Percentiles rank a stretch among this genome's conserved stretches.
phyloP scores from a whole-genome alignment of 2,113 vertebrate genomes.

The Tragelaphus buxtoni region DNA sequence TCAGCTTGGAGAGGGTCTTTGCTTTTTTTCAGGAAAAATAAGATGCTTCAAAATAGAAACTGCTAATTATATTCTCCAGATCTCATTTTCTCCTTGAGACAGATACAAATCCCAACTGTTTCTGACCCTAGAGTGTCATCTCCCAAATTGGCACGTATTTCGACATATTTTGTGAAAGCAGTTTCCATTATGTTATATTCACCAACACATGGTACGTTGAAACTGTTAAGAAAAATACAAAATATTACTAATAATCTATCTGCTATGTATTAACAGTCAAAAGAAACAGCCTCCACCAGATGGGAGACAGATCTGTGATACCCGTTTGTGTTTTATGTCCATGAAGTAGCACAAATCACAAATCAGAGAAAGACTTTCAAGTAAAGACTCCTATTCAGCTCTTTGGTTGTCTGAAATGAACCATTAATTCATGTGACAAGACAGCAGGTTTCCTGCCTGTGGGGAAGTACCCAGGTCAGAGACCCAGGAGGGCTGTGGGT shows the following conservation, averaged over 20 bases:
- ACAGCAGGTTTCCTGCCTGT: background rate
- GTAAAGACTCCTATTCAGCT: background rate
- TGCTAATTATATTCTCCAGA: constrained; percentile 25
- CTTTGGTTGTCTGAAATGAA: background rate
- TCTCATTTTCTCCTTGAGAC: constrained; percentile 37
- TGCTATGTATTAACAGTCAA: constrained; percentile 20
- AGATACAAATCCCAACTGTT: constrained; percentile 33
- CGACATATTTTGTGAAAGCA: constrained; percentile 50
- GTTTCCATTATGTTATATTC: constrained; percentile 7
- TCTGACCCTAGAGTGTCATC: constrained; percentile 42
- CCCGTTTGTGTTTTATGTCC: background rate
- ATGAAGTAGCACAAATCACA: background rate
- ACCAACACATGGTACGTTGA: constrained; percentile 40
- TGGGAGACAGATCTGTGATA: background rate
- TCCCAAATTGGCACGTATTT: constrained; percentile 39
- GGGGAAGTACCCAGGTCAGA: background rate
- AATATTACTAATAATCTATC: constrained; percentile 61
- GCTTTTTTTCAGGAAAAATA: background rate
- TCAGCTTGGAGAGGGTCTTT: background rate
- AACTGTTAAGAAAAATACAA: constrained; percentile 61
- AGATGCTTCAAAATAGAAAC: constrained; percentile 45
- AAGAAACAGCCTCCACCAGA: constrained; percentile 11
- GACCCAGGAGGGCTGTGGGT: background rate
- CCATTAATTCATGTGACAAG: background rate
- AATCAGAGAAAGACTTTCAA: background rate